Evolutionary conservation across 2,113 vertebrate species (phyloP), one percentile per base, ranked within the genome.

Genomic region (Pyrgilauda ruficollis): DNA sequence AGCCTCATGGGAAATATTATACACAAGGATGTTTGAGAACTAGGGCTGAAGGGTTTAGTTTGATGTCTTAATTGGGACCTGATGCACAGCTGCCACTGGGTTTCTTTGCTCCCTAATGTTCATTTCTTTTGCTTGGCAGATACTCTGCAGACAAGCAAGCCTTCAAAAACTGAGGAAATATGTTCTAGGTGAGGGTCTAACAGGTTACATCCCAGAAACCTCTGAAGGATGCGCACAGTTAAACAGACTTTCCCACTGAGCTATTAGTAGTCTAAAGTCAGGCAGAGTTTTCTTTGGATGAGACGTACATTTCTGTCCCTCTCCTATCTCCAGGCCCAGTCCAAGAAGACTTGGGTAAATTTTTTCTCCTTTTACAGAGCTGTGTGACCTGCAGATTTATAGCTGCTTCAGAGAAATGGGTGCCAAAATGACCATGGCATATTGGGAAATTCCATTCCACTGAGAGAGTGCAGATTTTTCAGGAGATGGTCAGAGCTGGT

Each of bases 21-120:
- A 92, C 93, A 94, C 77, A 89, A 79, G 78, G 88, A 96, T 95
- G 95, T 96, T 95, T 96, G 96, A 97, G 93, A 96, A 87, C 78
- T 67, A 89, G 74, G 87, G 80, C 64, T 92, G 89, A 97, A 95
- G 93, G 87, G 77, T 95, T 92, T 89, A 93, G 89, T 96, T 97
- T 95, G 93, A 96, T 96, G 87, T 97, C 95, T 97, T 97, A 97
- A 97, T 96, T 97, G 88, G 76, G 95, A 95, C 86, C 96, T 93
- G 90, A 96, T 95, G 95, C 96, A 95, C 95, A 97, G 92, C 93
- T 97, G 95, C 91, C 95, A 97, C 82, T 95, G 95, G 59, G 37
- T 93, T 97, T 83, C 90, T 95, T 91, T 87, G 50, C 94, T 95
- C 86, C 80, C 84, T 96, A 82, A 87, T 95, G 89, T 92, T 95